Percentiles rank a stretch among this genome's conserved stretches.
These are phyloP conservation scores for Microctenopoma stevenorrisi DNA, from an alignment of 2,797 vertebrate species.

Conservation along the genomic window DNA sequence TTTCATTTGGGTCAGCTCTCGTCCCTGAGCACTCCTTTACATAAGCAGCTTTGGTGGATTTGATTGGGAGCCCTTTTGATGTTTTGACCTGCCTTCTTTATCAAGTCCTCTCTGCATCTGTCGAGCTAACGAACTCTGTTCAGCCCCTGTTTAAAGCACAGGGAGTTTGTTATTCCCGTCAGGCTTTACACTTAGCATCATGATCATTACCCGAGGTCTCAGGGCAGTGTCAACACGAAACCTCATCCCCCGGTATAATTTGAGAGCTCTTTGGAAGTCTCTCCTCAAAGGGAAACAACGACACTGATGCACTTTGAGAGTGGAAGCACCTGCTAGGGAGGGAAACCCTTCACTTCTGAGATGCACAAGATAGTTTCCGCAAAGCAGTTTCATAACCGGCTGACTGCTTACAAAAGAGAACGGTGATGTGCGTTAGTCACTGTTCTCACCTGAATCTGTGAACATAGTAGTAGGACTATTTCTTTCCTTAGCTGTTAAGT, in stretches of 20 bases:
- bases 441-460: constrained; percentile 11
- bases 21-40: constrained; percentile 66
- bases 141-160: constrained; percentile 54
- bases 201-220: constrained; percentile 75
- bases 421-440: not conserved
- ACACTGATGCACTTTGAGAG: constrained; percentile 62
- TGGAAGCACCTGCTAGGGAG: constrained; percentile 63
- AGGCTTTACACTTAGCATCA: constrained; percentile 63
- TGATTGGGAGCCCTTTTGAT: constrained; percentile 77
- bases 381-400: constrained; percentile 39
- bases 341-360: constrained; percentile 57
- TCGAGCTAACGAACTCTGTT: constrained; percentile 66
- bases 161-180: constrained; percentile 70
- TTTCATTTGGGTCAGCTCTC: constrained; percentile 72
- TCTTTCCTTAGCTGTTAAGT: constrained; percentile 1
- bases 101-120: constrained; percentile 67
- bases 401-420: constrained; percentile 43
- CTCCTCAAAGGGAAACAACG: constrained; percentile 73
- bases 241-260: constrained; percentile 66
- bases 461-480: not conserved
- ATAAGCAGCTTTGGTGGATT: constrained; percentile 72
- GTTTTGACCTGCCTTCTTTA: constrained; percentile 76
- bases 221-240: constrained; percentile 71
- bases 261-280: constrained; percentile 71
- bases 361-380: constrained; percentile 30